Percentiles rank a stretch among this genome's conserved stretches.
Conservation (phyloP, 2,797 vertebrate species). For the Balearica regulorum region DNA sequence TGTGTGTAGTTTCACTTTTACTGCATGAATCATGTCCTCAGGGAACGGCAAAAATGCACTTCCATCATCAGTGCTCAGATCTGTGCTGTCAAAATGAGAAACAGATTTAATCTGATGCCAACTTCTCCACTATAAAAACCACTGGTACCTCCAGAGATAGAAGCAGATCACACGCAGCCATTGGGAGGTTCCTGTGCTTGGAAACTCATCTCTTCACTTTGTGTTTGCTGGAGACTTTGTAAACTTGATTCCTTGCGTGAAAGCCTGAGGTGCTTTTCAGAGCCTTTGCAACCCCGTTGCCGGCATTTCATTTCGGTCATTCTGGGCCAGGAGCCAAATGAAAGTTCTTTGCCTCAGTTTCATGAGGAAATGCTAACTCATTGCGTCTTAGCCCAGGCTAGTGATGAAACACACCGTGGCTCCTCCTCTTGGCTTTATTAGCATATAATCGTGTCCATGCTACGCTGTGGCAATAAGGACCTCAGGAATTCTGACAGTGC, state of each 20-base stretch:
- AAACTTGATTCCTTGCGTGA: neutral
- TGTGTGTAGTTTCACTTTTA: neutral
- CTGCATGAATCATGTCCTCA: neutral
- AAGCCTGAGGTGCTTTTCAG: neutral
- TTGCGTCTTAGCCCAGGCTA: neutral
- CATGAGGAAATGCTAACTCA: neutral
- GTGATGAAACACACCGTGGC: neutral
- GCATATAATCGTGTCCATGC: neutral
- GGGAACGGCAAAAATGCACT: neutral
- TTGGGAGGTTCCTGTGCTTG: neutral
- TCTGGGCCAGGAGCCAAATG: constrained; percentile 41
- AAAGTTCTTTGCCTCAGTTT: constrained; percentile 12
- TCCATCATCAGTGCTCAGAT: neutral
- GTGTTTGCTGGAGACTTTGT: neutral
- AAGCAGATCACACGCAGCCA: fast-evolving
- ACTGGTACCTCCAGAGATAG: neutral
- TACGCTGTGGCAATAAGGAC: neutral
- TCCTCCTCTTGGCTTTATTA: constrained; percentile 35
- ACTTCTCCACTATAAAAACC: neutral
- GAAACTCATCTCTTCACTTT: neutral
- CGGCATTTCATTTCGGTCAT: neutral
- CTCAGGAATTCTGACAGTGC: neutral
- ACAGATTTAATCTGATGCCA: neutral
- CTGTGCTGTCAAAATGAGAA: neutral
- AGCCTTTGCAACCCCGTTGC: neutral